These are phyloP conservation scores for Xylota sylvarum DNA, from an alignment of 2,888 invertebrate genomes.

Conservation along the genomic window DNA sequence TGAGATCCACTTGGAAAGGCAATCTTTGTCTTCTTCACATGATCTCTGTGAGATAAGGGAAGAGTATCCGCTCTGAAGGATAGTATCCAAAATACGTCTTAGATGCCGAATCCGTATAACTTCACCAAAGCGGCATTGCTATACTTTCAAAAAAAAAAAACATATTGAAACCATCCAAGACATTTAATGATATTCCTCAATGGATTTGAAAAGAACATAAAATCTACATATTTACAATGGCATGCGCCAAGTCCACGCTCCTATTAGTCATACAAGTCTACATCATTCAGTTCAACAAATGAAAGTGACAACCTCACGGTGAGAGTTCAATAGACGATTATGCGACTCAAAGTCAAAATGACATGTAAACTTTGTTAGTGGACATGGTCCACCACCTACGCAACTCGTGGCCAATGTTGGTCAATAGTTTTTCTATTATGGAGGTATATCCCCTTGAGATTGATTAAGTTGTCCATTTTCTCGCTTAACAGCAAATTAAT, in stretches of 20 bases:
- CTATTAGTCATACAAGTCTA: background rate
- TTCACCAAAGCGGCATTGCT: too few species aligned
- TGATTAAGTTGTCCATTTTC: background rate
- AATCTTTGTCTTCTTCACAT: too few species aligned
- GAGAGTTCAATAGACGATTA: conserved; percentile 10
- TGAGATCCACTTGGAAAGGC: too few species aligned
- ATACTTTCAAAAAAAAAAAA: too few species aligned
- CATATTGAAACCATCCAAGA: too few species aligned
- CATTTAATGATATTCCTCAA: too few species aligned
- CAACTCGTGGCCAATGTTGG: background rate
- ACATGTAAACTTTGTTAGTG: background rate
- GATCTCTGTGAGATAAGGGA: too few species aligned
- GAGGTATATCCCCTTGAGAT: background rate
- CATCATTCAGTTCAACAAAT: background rate
- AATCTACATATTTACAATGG: too few species aligned
- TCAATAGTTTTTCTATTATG: background rate
- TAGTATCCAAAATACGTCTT: too few species aligned
- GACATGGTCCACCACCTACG: background rate
- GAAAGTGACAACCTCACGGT: background rate
- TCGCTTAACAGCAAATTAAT: conserved; percentile 3
- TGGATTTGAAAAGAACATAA: too few species aligned
- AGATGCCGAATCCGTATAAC: too few species aligned
- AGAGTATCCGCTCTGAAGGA: too few species aligned
- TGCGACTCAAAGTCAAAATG: background rate
- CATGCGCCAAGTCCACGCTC: background rate